Evolutionary conservation across 92 coral and sea anemone genomes (phyloP).

Genomic region (Muricea muricata): DNA sequence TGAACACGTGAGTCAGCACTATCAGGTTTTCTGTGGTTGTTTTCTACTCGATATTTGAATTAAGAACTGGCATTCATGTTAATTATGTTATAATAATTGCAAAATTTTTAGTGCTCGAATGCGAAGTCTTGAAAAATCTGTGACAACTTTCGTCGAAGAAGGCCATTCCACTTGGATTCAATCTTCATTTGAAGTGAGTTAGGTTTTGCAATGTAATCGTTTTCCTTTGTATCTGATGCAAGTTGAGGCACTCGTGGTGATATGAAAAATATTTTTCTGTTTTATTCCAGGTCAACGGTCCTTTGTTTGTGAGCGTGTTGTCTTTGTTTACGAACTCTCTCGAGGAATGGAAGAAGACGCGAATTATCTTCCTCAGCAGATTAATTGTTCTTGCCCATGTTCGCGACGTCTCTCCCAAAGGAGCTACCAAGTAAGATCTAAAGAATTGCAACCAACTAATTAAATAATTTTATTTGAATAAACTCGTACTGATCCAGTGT

Average conservation of each 20-base stretch:
- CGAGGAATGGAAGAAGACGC: constrained; percentile 87
- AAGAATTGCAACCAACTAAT: too few relatives aligned
- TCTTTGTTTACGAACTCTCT: constrained; percentile 91
- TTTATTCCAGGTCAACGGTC: constrained; percentile 82
- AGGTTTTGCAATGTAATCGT: too few relatives aligned
- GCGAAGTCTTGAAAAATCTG: constrained; percentile 87
- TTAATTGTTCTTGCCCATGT: constrained; percentile 83
- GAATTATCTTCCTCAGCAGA: constrained; percentile 79
- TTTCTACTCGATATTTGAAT: too few relatives aligned
- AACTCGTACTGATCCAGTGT: too few relatives aligned
- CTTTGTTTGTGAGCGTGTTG: constrained; percentile 77
- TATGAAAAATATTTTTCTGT: too few relatives aligned
- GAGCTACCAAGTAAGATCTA: constrained; percentile 76
- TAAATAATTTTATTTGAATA: too few relatives aligned
- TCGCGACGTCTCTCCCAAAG: constrained; percentile 76
- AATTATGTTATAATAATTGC: too few relatives aligned
- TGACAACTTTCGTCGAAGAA: constrained; percentile 85
- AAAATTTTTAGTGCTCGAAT: constrained; percentile 86
- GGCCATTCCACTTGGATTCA: constrained; percentile 84
- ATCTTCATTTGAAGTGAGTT: constrained; percentile 84
- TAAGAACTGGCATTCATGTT: too few relatives aligned
- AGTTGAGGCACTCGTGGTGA: too few relatives aligned
- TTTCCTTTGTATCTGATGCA: too few relatives aligned
- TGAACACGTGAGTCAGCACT: constrained; percentile 81
- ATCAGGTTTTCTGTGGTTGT: too few relatives aligned